Evolutionary conservation across 2,888 invertebrate species (phyloP), one percentile per base, ranked within the genome.

Genomic region (Yponomeuta plumbellus): DNA sequence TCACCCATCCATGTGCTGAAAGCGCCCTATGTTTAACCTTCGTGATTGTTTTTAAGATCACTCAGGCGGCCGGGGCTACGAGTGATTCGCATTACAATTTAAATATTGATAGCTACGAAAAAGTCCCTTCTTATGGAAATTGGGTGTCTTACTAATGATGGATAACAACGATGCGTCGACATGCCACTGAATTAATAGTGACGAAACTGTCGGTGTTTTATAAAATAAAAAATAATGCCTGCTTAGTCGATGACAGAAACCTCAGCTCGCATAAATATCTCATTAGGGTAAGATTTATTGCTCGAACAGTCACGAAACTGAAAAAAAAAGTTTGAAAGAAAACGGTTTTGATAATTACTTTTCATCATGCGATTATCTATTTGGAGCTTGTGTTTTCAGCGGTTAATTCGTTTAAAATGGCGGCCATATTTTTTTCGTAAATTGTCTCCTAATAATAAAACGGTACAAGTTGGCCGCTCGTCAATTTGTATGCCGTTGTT

Each of bases 321-420:
- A 80, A 86, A 69, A 85, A 34, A 34, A 88, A 88, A 84, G 74
- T 86, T 86, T 75, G 73, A 76, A 84, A 83, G 80, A 79, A 80
- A 84, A 84, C 77, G 80, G 74, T 79, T 86, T 83, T 85, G 83
- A 89, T 91, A 91, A 91, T 91, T 91, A 91, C 86, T 89, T 87
- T 83, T 78, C 85, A 86, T 81, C 91, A 91, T 91, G 91, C 91
- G 87, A 91, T 85, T 88, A 87, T 89, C 88, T 90, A 86, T 88
- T 85, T 78, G 82, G 78, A 78, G 63, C 44, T 63, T 44, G 21
- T 63, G 40, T 44, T 44, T 44, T 23, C 40, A 79, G 74, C 77
- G 78, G 76, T 85, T 86, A 83, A 86, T 86, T 86, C 78, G 77
- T 61, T 26, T 61, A 61, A 61, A 61, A 61, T 34, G 22, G 40